These are phyloP conservation scores for Drosophila pallidifrons DNA, from an alignment of 1,140 invertebrate genomes.

Conservation along the genomic window DNA sequence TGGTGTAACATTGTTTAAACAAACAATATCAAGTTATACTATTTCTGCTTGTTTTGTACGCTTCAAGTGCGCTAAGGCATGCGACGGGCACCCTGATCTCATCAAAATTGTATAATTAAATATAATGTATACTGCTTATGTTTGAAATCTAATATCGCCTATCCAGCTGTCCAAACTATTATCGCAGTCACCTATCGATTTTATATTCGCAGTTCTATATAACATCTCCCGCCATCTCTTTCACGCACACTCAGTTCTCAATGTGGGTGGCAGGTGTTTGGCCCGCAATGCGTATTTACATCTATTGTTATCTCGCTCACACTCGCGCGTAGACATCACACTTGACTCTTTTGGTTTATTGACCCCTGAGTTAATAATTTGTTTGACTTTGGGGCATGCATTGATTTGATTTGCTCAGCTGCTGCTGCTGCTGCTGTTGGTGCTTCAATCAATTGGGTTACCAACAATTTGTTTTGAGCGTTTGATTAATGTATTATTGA, in stretches of 20 bases:
- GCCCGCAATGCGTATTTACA: background rate
- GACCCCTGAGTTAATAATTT: slow-evolving; percentile 46
- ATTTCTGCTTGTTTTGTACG: slow-evolving; percentile 9
- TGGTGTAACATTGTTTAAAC: slow-evolving; percentile 16
- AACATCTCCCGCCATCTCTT: background rate
- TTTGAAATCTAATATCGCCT: slow-evolving; percentile 22
- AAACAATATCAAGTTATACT: slow-evolving; percentile 23
- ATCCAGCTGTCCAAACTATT: background rate
- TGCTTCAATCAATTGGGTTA: slow-evolving; percentile 64
- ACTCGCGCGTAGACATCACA: slow-evolving; percentile 30
- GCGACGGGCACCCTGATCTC: slow-evolving; percentile 3
- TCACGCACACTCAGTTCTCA: background rate
- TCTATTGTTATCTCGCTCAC: slow-evolving; percentile 21
- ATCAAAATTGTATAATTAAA: slow-evolving; percentile 32
- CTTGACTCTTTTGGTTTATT: slow-evolving; percentile 55
- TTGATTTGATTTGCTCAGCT: slow-evolving; percentile 46
- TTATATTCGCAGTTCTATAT: background rate
- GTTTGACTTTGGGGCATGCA: slow-evolving; percentile 36
- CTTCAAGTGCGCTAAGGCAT: slow-evolving; percentile 33
- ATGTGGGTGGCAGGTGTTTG: slow-evolving; percentile 18
- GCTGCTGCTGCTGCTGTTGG: background rate
- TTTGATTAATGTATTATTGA: slow-evolving; percentile 71
- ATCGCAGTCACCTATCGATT: slow-evolving; percentile 18
- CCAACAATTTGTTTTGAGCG: slow-evolving; percentile 58
- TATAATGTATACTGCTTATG: slow-evolving; percentile 6